Percentiles rank a stretch among this genome's conserved stretches.
These are phyloP conservation scores for Cenopis cana DNA, from an alignment of 2,888 invertebrate species.

Conservation along the genomic window DNA sequence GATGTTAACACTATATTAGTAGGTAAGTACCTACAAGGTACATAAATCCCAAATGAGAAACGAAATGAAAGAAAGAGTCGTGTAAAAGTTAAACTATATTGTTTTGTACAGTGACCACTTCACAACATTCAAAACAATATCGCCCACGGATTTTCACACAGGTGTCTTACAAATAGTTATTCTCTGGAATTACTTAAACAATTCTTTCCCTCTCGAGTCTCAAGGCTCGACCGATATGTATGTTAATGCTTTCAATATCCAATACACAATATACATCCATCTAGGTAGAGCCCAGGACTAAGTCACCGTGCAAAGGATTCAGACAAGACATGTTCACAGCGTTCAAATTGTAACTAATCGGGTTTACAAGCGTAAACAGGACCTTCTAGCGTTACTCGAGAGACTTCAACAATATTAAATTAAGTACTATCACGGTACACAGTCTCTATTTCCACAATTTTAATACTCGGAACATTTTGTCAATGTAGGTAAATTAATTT, in stretches of 20 bases:
- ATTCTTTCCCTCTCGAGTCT: constrained; percentile 46
- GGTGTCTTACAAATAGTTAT: constrained; percentile 63
- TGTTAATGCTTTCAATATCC: not conserved
- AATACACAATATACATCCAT: no score
- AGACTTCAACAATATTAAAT: constrained; percentile 57
- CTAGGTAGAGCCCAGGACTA: not conserved
- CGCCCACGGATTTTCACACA: constrained; percentile 65
- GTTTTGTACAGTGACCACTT: constrained; percentile 73
- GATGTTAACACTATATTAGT: constrained; percentile 35
- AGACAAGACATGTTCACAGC: constrained; percentile 15
- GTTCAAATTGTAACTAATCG: constrained; percentile 36
- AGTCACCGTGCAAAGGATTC: not conserved
- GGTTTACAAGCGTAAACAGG: constrained; percentile 52
- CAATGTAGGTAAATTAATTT: constrained; percentile 10
- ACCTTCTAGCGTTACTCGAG: constrained; percentile 66
- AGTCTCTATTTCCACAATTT: constrained; percentile 58
- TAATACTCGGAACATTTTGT: constrained; percentile 30
- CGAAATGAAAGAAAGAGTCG: constrained; percentile 64
- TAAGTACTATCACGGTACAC: constrained; percentile 80
- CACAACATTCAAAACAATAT: constrained; percentile 77
- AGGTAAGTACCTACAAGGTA: constrained; percentile 31
- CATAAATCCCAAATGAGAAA: not conserved
- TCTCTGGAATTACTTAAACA: constrained; percentile 59
- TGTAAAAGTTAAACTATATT: constrained; percentile 82
- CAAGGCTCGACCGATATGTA: not conserved